Conservation (phyloP, 2,888 invertebrate species). For the Villa cingulata region DNA sequence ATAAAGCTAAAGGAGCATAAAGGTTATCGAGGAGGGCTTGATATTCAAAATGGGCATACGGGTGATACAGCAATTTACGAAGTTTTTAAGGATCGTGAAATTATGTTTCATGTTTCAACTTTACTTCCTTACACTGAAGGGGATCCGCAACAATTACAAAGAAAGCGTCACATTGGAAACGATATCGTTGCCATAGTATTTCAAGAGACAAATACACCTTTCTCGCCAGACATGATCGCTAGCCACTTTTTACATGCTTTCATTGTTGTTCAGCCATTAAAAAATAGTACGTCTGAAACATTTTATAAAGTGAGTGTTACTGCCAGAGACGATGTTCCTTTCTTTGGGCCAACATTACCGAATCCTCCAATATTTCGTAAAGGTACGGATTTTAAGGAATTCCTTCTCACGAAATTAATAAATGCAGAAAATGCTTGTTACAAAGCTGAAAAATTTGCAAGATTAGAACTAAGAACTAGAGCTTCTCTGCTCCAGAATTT, state of each 20-base stretch:
- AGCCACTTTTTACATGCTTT: slow-evolving; percentile 97
- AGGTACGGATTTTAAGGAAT: slow-evolving; percentile 85
- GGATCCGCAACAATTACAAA: slow-evolving; percentile 90
- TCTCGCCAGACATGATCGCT: slow-evolving; percentile 97
- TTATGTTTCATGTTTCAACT: slow-evolving; percentile 98
- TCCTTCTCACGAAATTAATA: slow-evolving; percentile 89
- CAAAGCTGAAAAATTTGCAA: slow-evolving; percentile 95
- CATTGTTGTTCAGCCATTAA: slow-evolving; percentile 89
- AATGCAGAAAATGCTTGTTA: slow-evolving; percentile 98
- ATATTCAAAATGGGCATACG: slow-evolving; percentile 92
- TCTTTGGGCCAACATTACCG: slow-evolving; percentile 90
- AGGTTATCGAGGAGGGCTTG: slow-evolving; percentile 89
- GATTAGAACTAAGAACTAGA: slow-evolving; percentile 80
- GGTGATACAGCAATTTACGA: slow-evolving; percentile 92
- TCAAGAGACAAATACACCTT: slow-evolving; percentile 95
- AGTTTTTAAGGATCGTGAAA: slow-evolving; percentile 76
- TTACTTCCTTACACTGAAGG: slow-evolving; percentile 89
- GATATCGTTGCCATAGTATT: slow-evolving; percentile 97
- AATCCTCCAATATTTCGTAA: slow-evolving; percentile 81
- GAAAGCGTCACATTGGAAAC: slow-evolving; percentile 95
- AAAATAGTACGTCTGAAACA: slow-evolving; percentile 39
- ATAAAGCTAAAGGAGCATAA: slow-evolving; percentile 85
- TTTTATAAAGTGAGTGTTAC: slow-evolving; percentile 94
- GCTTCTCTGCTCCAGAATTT: slow-evolving; percentile 77
- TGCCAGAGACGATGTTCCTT: slow-evolving; percentile 92